These are phyloP conservation scores for Batillaria attramentaria DNA, from an alignment of 1,140 invertebrate species.

Conservation along the genomic window DNA sequence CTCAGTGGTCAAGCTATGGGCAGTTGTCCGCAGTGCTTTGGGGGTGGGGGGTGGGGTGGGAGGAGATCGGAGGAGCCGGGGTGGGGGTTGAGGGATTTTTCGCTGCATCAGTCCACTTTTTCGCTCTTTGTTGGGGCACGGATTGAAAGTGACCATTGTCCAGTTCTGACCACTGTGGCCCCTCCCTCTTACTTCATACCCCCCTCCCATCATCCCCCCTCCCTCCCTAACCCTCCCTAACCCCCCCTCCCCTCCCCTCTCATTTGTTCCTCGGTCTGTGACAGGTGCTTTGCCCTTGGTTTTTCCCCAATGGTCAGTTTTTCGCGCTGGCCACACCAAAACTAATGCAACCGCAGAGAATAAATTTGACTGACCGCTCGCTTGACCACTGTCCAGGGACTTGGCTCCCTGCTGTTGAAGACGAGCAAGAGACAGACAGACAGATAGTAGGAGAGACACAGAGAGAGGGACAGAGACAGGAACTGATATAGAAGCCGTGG, in stretches of 20 bases:
- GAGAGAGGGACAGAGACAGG: no score
- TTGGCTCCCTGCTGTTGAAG: no score
- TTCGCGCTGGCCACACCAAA: slow-evolving; percentile 13
- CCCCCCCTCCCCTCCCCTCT: neutral
- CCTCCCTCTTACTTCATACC: neutral
- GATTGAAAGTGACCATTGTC: slow-evolving; percentile 29
- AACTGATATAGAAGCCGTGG: no score
- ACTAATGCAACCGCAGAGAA: no score
- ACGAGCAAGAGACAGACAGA: no score
- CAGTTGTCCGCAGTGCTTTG: slow-evolving; percentile 15
- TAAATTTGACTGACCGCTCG: no score
- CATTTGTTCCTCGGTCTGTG: neutral
- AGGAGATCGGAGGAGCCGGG: no score
- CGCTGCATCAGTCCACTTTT: slow-evolving; percentile 25
- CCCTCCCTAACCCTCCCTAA: neutral
- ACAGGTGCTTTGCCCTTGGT: slow-evolving; percentile 11
- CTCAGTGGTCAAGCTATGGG: slow-evolving; percentile 21
- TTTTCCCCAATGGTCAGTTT: slow-evolving; percentile 20
- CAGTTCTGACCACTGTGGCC: neutral
- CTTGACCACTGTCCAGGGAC: no score
- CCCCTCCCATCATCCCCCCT: neutral
- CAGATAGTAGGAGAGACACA: no score
- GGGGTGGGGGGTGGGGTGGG: no score
- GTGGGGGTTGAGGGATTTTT: slow-evolving; percentile 4
- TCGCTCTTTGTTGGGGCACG: slow-evolving; percentile 19